A percentile compares a stretch with the other conserved stretches of the same genome.
Evolutionary conservation across 2,797 vertebrate genomes (phyloP).

Genomic region (Chromobotia macracanthus): DNA sequence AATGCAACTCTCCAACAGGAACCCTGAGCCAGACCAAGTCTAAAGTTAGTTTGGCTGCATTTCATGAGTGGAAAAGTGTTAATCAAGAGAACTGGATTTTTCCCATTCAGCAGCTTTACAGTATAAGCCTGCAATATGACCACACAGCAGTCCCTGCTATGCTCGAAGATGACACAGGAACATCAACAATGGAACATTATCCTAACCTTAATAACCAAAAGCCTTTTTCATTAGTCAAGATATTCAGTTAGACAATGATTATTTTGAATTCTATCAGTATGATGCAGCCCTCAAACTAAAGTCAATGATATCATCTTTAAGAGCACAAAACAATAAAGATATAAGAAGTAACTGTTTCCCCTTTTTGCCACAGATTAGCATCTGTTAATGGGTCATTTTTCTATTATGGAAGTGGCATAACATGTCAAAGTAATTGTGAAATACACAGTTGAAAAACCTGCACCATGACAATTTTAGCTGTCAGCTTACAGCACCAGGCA

Average conservation of each 20-base stretch:
- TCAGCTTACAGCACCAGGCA: slow-evolving; percentile 19
- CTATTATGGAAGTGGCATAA: too few species aligned
- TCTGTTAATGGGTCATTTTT: neutral
- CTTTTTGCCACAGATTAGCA: slow-evolving; percentile 8
- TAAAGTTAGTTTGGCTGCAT: slow-evolving; percentile 34
- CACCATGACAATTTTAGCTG: slow-evolving; percentile 12
- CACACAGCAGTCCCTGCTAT: neutral
- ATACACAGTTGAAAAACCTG: neutral
- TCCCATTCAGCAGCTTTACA: neutral
- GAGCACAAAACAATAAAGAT: neutral
- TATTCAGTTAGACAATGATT: too few species aligned
- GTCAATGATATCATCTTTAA: neutral
- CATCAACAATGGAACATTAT: neutral
- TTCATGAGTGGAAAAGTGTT: slow-evolving; percentile 34
- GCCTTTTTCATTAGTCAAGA: neutral
- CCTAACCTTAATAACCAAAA: neutral
- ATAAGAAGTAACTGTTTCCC: slow-evolving; percentile 1
- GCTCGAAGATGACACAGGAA: neutral
- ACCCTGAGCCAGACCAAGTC: slow-evolving; percentile 9
- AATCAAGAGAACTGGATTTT: slow-evolving; percentile 14
- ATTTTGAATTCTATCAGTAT: neutral
- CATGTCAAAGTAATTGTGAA: neutral
- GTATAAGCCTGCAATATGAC: neutral
- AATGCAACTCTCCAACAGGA: slow-evolving; percentile 38
- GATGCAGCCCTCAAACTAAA: neutral